These are phyloP conservation scores for Ceratitis capitata DNA, from an alignment of 1,140 invertebrate species.

Conservation along the genomic window DNA sequence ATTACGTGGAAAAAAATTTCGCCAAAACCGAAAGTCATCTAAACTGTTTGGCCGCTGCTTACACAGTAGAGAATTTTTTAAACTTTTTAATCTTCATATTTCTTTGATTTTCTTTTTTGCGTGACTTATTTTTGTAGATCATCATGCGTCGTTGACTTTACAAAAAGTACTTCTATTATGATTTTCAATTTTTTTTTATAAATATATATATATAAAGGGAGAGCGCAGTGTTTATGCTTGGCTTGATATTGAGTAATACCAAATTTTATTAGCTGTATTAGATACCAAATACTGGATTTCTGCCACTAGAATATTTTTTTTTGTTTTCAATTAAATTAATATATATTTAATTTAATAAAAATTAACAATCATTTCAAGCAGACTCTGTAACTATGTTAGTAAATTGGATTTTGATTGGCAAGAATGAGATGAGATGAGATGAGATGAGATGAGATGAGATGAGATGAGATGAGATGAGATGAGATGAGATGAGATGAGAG, in stretches of 20 bases:
- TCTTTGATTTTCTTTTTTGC: background rate
- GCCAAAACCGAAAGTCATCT: background rate
- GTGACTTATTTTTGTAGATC: slow-evolving; percentile 1
- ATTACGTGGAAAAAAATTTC: background rate
- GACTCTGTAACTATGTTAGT: too few species aligned
- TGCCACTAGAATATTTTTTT: too few species aligned
- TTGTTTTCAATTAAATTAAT: too few species aligned
- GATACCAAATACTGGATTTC: background rate
- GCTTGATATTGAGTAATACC: background rate
- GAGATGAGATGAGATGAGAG: too few species aligned
- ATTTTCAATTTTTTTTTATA: too few species aligned
- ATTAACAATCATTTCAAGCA: too few species aligned
- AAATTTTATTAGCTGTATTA: background rate
- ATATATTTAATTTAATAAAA: too few species aligned
- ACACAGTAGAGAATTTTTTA: background rate
- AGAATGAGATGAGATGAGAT: too few species aligned
- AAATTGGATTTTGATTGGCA: background rate
- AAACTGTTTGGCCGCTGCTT: background rate
- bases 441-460: too few species aligned
- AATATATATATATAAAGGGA: too few species aligned
- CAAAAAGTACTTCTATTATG: background rate
- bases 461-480: too few species aligned
- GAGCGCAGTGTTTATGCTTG: background rate
- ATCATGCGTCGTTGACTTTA: background rate
- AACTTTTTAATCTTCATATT: background rate